phyloP scores from a whole-genome alignment of 1,140 invertebrate genomes.

The Pseudomyrmex cubaensis region DNA sequence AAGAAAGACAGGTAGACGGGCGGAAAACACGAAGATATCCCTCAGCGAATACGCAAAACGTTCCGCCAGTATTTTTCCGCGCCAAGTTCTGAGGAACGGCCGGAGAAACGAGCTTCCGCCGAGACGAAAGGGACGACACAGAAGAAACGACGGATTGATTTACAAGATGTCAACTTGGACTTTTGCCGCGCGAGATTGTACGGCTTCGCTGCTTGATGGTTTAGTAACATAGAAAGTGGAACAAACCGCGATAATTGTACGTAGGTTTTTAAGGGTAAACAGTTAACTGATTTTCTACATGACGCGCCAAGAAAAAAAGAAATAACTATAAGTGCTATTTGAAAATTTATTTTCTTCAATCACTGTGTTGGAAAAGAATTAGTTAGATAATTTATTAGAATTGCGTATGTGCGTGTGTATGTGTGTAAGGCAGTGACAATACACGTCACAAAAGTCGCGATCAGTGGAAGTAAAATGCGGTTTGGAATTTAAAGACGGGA shows the following conservation, averaged over 20 bases:
- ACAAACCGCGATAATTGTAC: too few relatives aligned
- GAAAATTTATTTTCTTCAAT: not conserved
- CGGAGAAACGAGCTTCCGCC: conserved; percentile 32
- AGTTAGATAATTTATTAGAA: conserved; percentile 7
- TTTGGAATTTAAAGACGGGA: conserved; percentile 29
- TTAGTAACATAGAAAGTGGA: too few relatives aligned
- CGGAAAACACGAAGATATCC: conserved; percentile 30
- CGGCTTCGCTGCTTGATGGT: not conserved
- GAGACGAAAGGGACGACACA: conserved; percentile 39
- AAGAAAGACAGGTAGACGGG: not conserved
- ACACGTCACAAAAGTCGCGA: conserved; percentile 1
- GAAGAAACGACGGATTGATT: conserved; percentile 65
- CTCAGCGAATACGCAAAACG: conserved; percentile 46
- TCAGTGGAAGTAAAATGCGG: conserved; percentile 38
- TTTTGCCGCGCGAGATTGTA: not conserved
- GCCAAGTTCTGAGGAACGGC: conserved; percentile 58
- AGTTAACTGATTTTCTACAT: not conserved
- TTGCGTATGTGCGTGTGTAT: not conserved
- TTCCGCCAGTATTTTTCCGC: conserved; percentile 52
- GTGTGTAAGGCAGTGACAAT: not conserved
- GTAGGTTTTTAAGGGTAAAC: not conserved
- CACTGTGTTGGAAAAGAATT: not conserved
- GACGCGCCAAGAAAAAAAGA: not conserved
- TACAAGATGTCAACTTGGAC: conserved; percentile 55
- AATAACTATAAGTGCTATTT: not conserved